These are phyloP conservation scores for Deilephila porcellus DNA, from an alignment of 2,888 invertebrate genomes.

Conservation along the genomic window DNA sequence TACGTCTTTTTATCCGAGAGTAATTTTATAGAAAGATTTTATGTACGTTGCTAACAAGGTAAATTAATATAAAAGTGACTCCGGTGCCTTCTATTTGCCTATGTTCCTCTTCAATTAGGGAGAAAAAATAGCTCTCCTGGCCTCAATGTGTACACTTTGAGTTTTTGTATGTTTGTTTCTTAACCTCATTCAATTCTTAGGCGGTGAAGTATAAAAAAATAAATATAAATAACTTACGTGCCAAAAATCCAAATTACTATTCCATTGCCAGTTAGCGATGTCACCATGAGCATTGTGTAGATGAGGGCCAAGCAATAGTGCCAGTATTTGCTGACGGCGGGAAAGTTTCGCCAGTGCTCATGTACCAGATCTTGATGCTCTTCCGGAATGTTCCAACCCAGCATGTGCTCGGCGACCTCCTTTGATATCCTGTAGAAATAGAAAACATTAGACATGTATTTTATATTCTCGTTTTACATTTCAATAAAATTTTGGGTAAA, in stretches of 20 bases:
- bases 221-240: conserved; percentile 83
- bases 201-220: not conserved
- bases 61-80: no score
- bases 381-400: conserved; percentile 89
- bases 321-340: conserved; percentile 87
- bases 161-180: no score
- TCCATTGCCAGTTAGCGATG: conserved; percentile 88
- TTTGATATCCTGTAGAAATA: conserved; percentile 65
- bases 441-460: not conserved
- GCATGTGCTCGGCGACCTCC: conserved; percentile 78
- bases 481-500: no score
- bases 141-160: no score
- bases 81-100: no score
- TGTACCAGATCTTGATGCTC: conserved; percentile 87
- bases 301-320: conserved; percentile 87
- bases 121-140: no score
- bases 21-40: no score
- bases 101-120: no score
- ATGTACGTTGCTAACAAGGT: no score
- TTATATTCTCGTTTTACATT: no score
- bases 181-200: not conserved
- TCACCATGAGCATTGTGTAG: conserved; percentile 86
- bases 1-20: no score
- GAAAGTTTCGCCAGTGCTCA: conserved; percentile 88
- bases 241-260: conserved; percentile 90